phyloP scores from a whole-genome alignment of 1,140 invertebrate species.

The Drosophila tristis region DNA sequence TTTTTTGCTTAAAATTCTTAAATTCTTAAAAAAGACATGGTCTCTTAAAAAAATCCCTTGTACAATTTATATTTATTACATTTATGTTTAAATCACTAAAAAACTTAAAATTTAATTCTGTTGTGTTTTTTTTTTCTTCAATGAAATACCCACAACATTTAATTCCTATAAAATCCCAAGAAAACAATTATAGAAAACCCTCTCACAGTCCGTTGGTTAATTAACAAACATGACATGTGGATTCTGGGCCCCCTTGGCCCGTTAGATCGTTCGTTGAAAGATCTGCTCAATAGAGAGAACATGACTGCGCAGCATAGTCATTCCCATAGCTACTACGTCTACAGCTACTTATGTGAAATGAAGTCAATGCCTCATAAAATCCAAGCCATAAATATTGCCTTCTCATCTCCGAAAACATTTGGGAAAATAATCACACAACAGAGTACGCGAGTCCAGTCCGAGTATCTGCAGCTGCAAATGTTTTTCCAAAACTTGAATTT shows the following conservation, averaged over 20 bases:
- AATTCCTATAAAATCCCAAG: not conserved
- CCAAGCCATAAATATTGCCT: constrained; percentile 3
- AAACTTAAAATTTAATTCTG: too few species aligned
- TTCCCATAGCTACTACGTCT: not conserved
- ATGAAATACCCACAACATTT: too few species aligned
- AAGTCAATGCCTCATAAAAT: constrained; percentile 23
- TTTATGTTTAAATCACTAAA: too few species aligned
- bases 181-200: not conserved
- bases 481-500: constrained; percentile 9
- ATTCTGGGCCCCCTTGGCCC: not conserved
- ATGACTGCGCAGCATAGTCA: constrained; percentile 9
- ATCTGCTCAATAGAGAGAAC: constrained; percentile 12
- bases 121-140: too few species aligned
- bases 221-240: constrained; percentile 25
- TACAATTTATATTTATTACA: too few species aligned
- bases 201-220: not conserved
- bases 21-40: too few species aligned
- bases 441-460: too few species aligned
- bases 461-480: not conserved
- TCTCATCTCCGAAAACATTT: constrained; percentile 23
- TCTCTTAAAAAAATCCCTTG: too few species aligned
- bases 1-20: too few species aligned
- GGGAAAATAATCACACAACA: constrained; percentile 9
- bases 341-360: constrained; percentile 24
- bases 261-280: constrained; percentile 28